phyloP scores from a whole-genome alignment of 2,888 invertebrate species.

The Callyntrura guangdongensis region DNA sequence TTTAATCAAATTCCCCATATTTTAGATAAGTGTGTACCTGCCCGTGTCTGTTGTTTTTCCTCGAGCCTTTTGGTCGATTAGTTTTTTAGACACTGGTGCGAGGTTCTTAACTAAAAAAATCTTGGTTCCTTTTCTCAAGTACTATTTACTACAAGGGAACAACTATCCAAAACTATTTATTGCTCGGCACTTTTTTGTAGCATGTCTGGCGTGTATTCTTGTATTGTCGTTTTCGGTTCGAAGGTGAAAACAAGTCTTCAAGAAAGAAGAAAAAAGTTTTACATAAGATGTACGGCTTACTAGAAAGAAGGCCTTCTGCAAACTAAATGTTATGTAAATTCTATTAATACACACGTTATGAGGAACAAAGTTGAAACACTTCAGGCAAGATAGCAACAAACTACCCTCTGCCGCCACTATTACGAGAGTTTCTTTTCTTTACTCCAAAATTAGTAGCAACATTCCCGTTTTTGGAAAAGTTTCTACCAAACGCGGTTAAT shows the following conservation, averaged over 20 bases:
- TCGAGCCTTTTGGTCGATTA: slow-evolving; percentile 18
- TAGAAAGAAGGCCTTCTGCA: not conserved
- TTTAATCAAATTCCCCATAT: too few relatives aligned
- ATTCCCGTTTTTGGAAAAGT: slow-evolving; percentile 20
- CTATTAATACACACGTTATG: slow-evolving; percentile 11
- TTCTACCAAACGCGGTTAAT: not conserved
- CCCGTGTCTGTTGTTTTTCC: slow-evolving; percentile 8
- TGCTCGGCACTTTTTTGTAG: not conserved
- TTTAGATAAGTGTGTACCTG: not conserved
- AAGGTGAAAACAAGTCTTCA: slow-evolving; percentile 38
- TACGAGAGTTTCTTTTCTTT: not conserved
- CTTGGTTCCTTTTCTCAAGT: not conserved
- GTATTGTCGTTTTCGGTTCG: not conserved
- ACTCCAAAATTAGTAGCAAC: not conserved
- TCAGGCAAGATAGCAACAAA: not conserved
- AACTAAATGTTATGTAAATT: slow-evolving; percentile 29
- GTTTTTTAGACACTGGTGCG: slow-evolving; percentile 9
- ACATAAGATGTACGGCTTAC: not conserved
- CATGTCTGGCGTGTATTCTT: not conserved
- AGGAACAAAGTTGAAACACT: not conserved
- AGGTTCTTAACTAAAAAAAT: slow-evolving; percentile 8
- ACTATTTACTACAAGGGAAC: not conserved
- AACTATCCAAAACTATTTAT: not conserved
- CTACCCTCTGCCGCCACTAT: not conserved
- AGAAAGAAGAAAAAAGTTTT: slow-evolving; percentile 14